Percentiles rank a stretch among this genome's conserved stretches.
phyloP scores from a whole-genome alignment of 2,797 vertebrate genomes.

The Cossypha polioptera region DNA sequence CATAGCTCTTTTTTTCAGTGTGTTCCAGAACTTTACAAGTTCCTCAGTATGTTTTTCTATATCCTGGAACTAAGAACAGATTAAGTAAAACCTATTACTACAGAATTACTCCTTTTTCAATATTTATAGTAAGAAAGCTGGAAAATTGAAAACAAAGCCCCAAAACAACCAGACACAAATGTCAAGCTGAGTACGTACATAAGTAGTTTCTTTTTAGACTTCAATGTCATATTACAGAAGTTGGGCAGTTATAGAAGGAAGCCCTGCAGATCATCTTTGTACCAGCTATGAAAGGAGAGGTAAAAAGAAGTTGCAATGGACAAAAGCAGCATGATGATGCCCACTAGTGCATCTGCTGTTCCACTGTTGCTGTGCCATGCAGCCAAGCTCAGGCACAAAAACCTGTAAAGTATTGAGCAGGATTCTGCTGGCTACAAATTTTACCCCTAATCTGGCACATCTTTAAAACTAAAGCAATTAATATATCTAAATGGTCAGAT shows the following conservation, averaged over 20 bases:
- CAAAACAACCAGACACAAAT: neutral
- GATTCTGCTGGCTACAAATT: neutral
- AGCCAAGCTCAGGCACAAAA: neutral
- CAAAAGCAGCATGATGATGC: neutral
- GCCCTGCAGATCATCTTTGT: neutral
- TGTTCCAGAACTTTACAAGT: neutral
- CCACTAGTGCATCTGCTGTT: neutral
- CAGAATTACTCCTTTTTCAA: neutral
- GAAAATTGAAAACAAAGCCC: neutral
- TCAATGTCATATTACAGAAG: neutral
- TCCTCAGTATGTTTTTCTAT: neutral
- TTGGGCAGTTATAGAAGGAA: neutral
- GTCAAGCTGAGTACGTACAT: neutral
- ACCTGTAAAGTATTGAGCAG: neutral
- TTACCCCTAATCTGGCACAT: neutral
- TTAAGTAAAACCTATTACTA: neutral
- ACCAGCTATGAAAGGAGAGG: neutral
- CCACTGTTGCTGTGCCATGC: fast-evolving
- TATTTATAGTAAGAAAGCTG: neutral
- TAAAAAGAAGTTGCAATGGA: neutral
- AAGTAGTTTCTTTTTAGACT: neutral
- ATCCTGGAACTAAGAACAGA: neutral
- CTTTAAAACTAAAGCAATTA: neutral
- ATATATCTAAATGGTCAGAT: neutral
- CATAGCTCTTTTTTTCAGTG: neutral